These are phyloP conservation scores for Lamprotornis superbus DNA, from an alignment of 2,113 vertebrate genomes.

Conservation along the genomic window DNA sequence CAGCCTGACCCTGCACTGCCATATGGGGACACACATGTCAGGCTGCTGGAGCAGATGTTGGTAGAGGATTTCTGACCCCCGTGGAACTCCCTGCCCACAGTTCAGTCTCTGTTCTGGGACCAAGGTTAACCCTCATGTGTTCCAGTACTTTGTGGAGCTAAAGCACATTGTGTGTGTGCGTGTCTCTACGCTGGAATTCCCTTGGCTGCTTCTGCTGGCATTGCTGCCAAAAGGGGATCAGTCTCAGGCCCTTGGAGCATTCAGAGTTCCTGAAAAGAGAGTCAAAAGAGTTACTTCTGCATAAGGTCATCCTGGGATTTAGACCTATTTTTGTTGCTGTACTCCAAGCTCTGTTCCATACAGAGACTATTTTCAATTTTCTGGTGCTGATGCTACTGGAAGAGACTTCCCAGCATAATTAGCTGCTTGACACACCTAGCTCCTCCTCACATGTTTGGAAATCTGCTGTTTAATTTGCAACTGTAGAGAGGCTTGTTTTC, in stretches of 20 bases:
- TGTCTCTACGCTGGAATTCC: neutral
- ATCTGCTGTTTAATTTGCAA: neutral
- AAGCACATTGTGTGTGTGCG: neutral
- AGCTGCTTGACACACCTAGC: neutral
- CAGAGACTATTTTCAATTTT: neutral
- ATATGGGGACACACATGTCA: neutral
- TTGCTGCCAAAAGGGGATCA: neutral
- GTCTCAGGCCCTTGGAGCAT: neutral
- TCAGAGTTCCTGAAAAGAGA: constrained; percentile 25
- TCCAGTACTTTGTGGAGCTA: neutral
- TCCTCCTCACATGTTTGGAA: constrained; percentile 34
- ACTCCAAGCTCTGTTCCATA: neutral
- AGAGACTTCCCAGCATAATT: neutral
- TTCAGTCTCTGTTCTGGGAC: neutral
- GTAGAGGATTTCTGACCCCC: neutral
- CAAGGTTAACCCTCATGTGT: neutral
- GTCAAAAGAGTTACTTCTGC: neutral
- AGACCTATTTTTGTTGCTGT: neutral
- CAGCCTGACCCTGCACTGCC: neutral
- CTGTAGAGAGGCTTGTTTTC: neutral
- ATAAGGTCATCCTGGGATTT: neutral
- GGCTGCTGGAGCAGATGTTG: constrained; percentile 31
- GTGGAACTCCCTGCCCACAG: neutral
- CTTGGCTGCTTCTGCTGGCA: neutral
- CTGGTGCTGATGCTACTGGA: neutral